Base-by-base conservation (phyloP, 2,888 invertebrate species). In the Prosopocoilus inquinatus region DNA sequence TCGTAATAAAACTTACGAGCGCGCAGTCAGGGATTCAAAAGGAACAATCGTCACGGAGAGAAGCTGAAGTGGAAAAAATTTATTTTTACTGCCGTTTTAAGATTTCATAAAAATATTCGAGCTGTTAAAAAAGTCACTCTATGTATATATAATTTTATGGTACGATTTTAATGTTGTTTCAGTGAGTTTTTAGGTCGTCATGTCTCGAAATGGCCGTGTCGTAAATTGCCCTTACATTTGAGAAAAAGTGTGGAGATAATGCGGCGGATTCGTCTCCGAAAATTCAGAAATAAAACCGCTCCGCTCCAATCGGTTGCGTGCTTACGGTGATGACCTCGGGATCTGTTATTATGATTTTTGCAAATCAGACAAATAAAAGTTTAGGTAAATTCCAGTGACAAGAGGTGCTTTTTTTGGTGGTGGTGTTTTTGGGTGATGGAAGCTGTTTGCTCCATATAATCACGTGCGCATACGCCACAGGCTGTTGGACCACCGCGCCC, bases 391-490 rank as follows among this genome's bases (percentile, higher is more conserved):
- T 41, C 15, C 41, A 41, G 12, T 41, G 41, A 41, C 41, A 41
- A 41, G 41, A 9, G 16, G 9, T 13, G 41, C 16, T 13, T 41
- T 41, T 41, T 28, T n/a, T 41, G 41, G 20, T 28, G 13, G 16
- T 15, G 41, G 41, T 41, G 41, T 41, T 41, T 41, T 41, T 41
- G 41, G 20, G 20, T 28, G 20, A 28, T 41, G 41, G 41, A 11
- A 43, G 54, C 47, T 64, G 65, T 68, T 70, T 68, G 67, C 66
- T 67, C 67, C 69, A 68, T 65, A 68, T 68, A 69, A 70, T 70
- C 68, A 70, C 70, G 70, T 69, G 59, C 68, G 67, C 68, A 68
- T 71, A 68, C 65, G 68, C 68, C 68, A 69, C 70, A 62, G 68
- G 69, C 57, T 53, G 49, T 50, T 47, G 64, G 65, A 64, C 66